phyloP scores from a whole-genome alignment of 2,797 vertebrate genomes.

The Catostomus latipinnis region DNA sequence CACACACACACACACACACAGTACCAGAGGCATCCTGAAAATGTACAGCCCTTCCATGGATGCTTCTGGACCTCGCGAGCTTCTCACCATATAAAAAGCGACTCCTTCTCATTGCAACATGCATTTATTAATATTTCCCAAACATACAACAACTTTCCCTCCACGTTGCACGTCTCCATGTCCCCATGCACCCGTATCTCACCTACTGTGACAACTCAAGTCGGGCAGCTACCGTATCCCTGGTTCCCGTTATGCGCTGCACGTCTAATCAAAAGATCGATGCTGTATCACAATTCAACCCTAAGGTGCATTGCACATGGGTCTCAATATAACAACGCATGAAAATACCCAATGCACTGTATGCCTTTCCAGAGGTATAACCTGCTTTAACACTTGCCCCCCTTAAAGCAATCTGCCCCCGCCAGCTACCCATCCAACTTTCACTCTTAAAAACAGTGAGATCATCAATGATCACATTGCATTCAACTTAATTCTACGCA shows the following conservation, averaged over 20 bases:
- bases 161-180: not conserved
- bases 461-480: conserved; percentile 1
- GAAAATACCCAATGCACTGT: not conserved
- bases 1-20: no score
- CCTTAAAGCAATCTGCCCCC: conserved; percentile 6
- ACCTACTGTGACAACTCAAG: not conserved
- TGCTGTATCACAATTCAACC: not conserved
- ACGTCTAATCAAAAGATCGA: conserved; percentile 2
- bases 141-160: conserved; percentile 41
- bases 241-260: not conserved
- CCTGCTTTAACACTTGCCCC: conserved; percentile 10
- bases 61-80: conserved; percentile 19
- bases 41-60: conserved; percentile 25
- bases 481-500: not conserved
- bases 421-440: conserved; percentile 34
- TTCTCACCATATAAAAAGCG: not conserved
- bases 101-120: conserved; percentile 26
- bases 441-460: conserved; percentile 18
- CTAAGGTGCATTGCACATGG: not conserved
- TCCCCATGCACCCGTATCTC: not conserved
- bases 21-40: conserved; percentile 2
- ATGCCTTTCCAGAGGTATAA: conserved; percentile 34
- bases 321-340: not conserved
- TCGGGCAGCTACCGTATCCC: not conserved
- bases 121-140: conserved; percentile 15